Evolutionary conservation across 2,113 vertebrate species (phyloP).

Genomic region (Nothoprocta pentlandii): DNA sequence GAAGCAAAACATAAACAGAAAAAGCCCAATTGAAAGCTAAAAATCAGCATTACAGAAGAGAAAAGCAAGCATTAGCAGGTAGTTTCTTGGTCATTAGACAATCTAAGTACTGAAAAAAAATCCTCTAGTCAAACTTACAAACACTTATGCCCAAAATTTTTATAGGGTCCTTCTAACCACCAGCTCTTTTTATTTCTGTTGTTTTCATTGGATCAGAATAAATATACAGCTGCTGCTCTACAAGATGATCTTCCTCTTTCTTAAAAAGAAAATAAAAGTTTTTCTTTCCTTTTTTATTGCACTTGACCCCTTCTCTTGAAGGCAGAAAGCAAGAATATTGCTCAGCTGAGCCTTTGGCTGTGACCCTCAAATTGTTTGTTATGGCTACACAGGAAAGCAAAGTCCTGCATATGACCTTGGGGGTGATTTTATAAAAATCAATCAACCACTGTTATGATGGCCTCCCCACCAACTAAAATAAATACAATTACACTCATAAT

Average conservation of each 20-base stretch:
- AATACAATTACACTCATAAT: slow-evolving; percentile 76
- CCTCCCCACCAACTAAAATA: slow-evolving; percentile 78
- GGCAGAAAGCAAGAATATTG: slow-evolving; percentile 68
- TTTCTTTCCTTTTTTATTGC: slow-evolving; percentile 68
- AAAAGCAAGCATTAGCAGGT: background rate
- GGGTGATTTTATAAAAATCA: slow-evolving; percentile 81
- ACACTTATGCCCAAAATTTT: background rate
- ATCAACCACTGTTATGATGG: slow-evolving; percentile 80
- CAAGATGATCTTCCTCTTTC: slow-evolving; percentile 31
- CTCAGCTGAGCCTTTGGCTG: slow-evolving; percentile 59
- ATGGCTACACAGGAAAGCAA: slow-evolving; percentile 76
- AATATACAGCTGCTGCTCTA: slow-evolving; percentile 65
- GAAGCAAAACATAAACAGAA: background rate
- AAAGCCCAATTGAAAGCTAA: background rate
- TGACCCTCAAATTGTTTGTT: slow-evolving; percentile 79
- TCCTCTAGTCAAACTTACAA: slow-evolving; percentile 19
- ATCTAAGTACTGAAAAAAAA: background rate
- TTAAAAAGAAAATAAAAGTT: slow-evolving; percentile 51
- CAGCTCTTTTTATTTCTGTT: background rate
- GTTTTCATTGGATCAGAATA: slow-evolving; percentile 59
- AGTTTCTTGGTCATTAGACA: background rate
- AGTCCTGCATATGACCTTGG: slow-evolving; percentile 77
- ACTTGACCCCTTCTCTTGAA: slow-evolving; percentile 67
- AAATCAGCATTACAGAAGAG: background rate
- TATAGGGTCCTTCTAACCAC: background rate